Base-by-base conservation (phyloP, 2,888 invertebrate species). In the Desoria tigrina region DNA sequence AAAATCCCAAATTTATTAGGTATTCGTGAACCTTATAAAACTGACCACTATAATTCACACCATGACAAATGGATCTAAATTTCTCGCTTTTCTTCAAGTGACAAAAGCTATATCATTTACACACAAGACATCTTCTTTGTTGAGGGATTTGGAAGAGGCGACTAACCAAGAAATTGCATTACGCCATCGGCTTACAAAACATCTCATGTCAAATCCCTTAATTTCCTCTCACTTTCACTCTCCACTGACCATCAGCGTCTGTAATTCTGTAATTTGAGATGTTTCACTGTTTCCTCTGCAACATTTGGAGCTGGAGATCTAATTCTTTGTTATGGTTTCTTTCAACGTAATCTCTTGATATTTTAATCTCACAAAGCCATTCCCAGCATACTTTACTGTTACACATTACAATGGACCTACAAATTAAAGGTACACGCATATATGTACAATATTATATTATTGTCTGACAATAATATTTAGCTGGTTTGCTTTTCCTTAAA, bases 201-300 rank as follows among this genome's bases (percentile, higher is more conserved):
- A 21, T 45, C 45, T 45, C 45, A 45, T 18, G 45, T 45, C 45
- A 45, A 45, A 57, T 57, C 56, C 42, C 18, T 16, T 57, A 37
- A 57, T 57, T 57, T 57, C 42, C 37, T 57, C 56, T 42, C 56
- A 57, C 56, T 57, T 57, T 57, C 56, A 57, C 56, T 42, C 56
- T 57, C 56, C 42, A 42, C 39, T 57, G 56, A 57, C 42, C 24
- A 18, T 42, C 42, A n/a, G n/a, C n/a, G n/a, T n/a, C n/a, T n/a
- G n/a, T n/a, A n/a, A n/a, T 18, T 55, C 32, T 28, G 21, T 18
- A 51, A 45, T 45, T 21, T 23, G 45, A 16, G 45, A 45, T 23
- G 7, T 14, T 23, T 16, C 51, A 23, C 7, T 51, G 21, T 23
- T 27, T 51, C 26, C 27, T 27, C 16, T 51, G 3, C 16, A 27